Conservation (phyloP, 2,888 invertebrate genomes). For the Lampropteryx suffumata region DNA sequence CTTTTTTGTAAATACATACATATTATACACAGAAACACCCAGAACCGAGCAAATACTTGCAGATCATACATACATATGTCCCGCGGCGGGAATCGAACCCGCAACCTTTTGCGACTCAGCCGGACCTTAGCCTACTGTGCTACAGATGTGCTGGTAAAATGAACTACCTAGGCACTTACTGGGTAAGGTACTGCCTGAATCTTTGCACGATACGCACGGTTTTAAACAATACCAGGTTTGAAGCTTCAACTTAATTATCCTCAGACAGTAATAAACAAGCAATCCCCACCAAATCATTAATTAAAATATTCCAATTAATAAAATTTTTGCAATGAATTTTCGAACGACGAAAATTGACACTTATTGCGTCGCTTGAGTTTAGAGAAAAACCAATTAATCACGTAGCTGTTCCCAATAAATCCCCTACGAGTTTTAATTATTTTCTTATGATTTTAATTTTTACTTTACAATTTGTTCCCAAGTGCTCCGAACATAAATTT, state of each 20-base stretch:
- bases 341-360: constrained; percentile 76
- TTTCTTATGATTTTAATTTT: constrained; percentile 84
- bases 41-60: too few relatives aligned
- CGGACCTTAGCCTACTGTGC: too few relatives aligned
- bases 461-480: constrained; percentile 36
- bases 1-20: too few relatives aligned
- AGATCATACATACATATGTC: too few relatives aligned
- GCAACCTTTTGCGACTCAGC: too few relatives aligned
- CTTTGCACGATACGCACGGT: too few relatives aligned
- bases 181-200: too few relatives aligned
- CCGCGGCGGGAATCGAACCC: too few relatives aligned
- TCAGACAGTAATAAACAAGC: constrained; percentile 26
- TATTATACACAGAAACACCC: too few relatives aligned
- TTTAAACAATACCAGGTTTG: neutral
- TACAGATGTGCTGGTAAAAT: too few relatives aligned
- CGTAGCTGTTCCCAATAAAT: constrained; percentile 79
- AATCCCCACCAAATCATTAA: constrained; percentile 44
- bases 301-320: constrained; percentile 61
- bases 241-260: constrained; percentile 1
- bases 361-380: constrained; percentile 75
- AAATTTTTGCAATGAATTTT: constrained; percentile 63
- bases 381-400: constrained; percentile 80
- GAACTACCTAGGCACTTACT: too few relatives aligned
- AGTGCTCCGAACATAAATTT: neutral
- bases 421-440: constrained; percentile 81